Evolutionary conservation across 2,113 vertebrate genomes (phyloP).

Genomic region (Tachysurus vachellii): DNA sequence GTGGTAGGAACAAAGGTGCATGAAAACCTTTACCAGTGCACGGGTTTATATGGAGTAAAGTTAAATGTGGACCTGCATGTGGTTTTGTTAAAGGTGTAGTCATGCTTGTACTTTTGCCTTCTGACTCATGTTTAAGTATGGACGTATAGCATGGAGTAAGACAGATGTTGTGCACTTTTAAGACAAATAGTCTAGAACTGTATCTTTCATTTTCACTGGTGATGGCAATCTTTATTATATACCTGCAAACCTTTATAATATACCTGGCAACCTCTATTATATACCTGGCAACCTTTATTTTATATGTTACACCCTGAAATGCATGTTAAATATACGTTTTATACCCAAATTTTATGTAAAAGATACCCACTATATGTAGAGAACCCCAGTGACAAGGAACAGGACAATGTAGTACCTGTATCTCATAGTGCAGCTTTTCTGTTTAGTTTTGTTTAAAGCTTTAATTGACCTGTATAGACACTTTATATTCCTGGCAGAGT

Average conservation of each 20-base stretch:
- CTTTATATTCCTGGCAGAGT: background rate
- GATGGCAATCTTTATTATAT: background rate
- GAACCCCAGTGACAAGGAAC: background rate
- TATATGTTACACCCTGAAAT: background rate
- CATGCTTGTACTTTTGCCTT: constrained; percentile 69
- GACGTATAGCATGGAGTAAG: background rate
- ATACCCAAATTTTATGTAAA: background rate
- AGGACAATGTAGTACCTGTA: background rate
- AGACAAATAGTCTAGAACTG: background rate
- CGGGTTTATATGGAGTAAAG: background rate
- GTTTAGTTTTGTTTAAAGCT: background rate
- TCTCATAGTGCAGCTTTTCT: background rate
- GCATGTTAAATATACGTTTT: background rate
- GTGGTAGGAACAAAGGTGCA: constrained; percentile 79
- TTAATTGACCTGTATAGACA: background rate
- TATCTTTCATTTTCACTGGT: background rate
- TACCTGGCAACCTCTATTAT: background rate
- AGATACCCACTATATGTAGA: background rate
- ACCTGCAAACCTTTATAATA: too few relatives aligned
- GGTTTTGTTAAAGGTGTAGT: background rate
- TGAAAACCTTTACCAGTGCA: constrained; percentile 28
- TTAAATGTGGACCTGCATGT: constrained; percentile 13
- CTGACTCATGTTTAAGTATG: constrained; percentile 40
- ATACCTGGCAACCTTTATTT: background rate
- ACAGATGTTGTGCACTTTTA: background rate